Percentiles rank a stretch among this genome's conserved stretches.
These are phyloP conservation scores for Chrysolina oricalcia DNA, from an alignment of 2,888 invertebrate genomes.

Conservation along the genomic window DNA sequence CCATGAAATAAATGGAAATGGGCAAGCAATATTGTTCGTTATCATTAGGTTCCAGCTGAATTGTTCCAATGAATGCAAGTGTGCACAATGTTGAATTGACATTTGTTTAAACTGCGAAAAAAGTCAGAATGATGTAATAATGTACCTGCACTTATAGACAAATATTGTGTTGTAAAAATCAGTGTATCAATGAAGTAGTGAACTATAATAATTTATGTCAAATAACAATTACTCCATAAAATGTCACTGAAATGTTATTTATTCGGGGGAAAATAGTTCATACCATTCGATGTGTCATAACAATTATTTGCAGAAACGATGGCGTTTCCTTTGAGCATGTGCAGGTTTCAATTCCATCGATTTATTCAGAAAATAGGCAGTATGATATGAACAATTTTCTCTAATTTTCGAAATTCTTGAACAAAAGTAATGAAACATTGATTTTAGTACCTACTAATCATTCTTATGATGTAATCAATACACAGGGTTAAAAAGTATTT, in stretches of 20 bases:
- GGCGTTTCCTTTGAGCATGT: too few relatives aligned
- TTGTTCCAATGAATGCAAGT: conserved; percentile 7
- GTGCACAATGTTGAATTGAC: background rate
- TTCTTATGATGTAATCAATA: conserved; percentile 43
- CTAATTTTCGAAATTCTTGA: conserved; percentile 4
- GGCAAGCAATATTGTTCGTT: background rate
- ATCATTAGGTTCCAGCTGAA: background rate
- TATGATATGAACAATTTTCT: background rate
- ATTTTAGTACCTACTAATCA: conserved; percentile 18
- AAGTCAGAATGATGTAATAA: conserved; percentile 22
- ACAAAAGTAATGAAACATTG: conserved; percentile 18
- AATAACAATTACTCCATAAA: background rate
- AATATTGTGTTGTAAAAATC: conserved; percentile 35
- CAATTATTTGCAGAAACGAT: too few relatives aligned
- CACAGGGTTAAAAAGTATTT: conserved; percentile 48
- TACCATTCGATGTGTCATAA: background rate
- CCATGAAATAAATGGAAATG: background rate
- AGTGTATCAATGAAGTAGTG: conserved; percentile 12
- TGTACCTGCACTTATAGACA: conserved; percentile 44
- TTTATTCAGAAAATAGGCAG: background rate
- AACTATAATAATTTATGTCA: background rate
- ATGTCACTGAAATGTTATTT: background rate
- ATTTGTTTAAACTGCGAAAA: conserved; percentile 9
- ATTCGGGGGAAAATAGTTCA: background rate
- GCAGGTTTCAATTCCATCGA: too few relatives aligned